Evolutionary conservation across 2,113 vertebrate species (phyloP), one percentile per base, ranked within the genome.

Genomic region (Dendrocopos noguchii): DNA sequence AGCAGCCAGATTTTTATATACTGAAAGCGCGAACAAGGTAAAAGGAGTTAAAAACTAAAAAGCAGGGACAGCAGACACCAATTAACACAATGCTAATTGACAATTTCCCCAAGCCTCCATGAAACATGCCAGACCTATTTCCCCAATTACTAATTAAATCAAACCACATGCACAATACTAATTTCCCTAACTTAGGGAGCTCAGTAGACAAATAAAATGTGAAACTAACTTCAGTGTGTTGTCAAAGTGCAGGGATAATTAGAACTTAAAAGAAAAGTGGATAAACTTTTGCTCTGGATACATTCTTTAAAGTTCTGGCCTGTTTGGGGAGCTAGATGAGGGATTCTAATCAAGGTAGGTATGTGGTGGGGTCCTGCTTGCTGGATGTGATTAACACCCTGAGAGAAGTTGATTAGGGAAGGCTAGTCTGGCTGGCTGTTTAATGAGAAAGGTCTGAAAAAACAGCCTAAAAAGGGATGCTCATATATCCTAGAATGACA

Each of bases 21-120:
- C 95, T 73, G 78, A 97, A 98, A 98, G 97, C 97, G 94, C 97
- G 97, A 98, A 97, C 96, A 98, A 98, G 97, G 98, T 98, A 98
- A 98, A 98, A 98, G 98, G 98, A 98, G 98, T 98, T 98, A 98
- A 98, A 98, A 98, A 98, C 98, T 98, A 98, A 98, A 98, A 98
- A 98, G 98, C 97, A 98, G 97, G 98, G 97, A 98, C 84, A 96
- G 97, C 97, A 98, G 98, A 98, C 98, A 98, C 97, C 98, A 98
- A 98, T 98, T 98, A 98, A 98, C 98, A 98, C 97, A 98, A 98
- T 98, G 98, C 97, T 98, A 98, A 98, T 98, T 98, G 98, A 98
- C 98, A 98, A 98, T 98, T 98, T 98, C 98, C 98, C 98, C 97
- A 98, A 98, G 98, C 96, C 96, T 98, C 97, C 96, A 97, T 97